Conservation (phyloP, 2,113 vertebrate genomes). For the Limnothrissa miodon region DNA sequence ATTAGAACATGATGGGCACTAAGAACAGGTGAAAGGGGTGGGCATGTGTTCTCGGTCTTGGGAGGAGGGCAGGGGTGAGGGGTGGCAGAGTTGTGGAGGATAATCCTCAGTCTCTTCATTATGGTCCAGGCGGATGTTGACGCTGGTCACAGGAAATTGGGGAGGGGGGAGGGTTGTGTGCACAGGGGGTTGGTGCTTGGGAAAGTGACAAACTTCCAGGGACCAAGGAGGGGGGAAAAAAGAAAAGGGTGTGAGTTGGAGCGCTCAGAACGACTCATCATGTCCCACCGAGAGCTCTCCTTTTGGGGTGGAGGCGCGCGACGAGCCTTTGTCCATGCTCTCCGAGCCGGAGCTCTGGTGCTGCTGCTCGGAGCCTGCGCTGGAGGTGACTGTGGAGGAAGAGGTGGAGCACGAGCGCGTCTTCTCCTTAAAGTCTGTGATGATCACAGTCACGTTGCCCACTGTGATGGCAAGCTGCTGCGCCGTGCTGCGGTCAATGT, state of each 20-base stretch:
- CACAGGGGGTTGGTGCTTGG: constrained; percentile 22
- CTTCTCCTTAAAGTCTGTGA: constrained; percentile 99
- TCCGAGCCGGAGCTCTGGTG: constrained; percentile 99
- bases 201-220: constrained; percentile 40
- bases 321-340: constrained; percentile 99
- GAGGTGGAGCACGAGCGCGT: constrained; percentile 97
- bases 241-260: background rate
- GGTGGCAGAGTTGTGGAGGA: background rate
- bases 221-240: too few relatives aligned
- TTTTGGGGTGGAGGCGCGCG: constrained; percentile 96
- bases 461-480: constrained; percentile 98
- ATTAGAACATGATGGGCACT: background rate
- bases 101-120: background rate
- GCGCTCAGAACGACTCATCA: constrained; percentile 96
- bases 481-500: constrained; percentile 95
- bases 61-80: background rate
- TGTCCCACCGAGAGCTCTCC: constrained; percentile 92
- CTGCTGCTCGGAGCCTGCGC: constrained; percentile 94
- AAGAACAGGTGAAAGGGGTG: background rate
- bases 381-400: constrained; percentile 98
- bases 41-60: background rate
- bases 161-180: background rate
- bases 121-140: background rate
- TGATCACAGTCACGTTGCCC: constrained; percentile 98
- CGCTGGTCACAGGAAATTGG: background rate